These are phyloP conservation scores for Drosophila ogumai DNA, from an alignment of 1,140 invertebrate genomes.

Conservation along the genomic window DNA sequence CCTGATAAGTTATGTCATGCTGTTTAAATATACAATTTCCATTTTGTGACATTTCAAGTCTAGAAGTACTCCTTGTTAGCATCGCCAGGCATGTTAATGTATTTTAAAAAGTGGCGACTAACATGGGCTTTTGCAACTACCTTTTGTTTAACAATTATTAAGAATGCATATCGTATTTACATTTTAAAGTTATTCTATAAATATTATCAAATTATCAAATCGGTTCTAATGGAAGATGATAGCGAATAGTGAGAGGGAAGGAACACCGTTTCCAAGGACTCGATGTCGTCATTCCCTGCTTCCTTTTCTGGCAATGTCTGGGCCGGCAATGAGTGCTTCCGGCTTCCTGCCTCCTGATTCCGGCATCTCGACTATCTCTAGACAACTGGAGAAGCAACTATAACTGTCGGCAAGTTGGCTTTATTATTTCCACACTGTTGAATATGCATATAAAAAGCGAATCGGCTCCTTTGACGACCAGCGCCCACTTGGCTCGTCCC, in stretches of 20 bases:
- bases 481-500: constrained; percentile 29
- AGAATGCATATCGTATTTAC: neutral
- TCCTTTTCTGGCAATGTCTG: constrained; percentile 19
- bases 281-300: constrained; percentile 20
- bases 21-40: neutral
- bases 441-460: constrained; percentile 70
- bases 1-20: constrained; percentile 11
- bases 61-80: neutral
- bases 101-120: no score
- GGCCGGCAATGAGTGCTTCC: constrained; percentile 72
- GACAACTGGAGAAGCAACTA: constrained; percentile 70
- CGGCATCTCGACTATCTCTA: constrained; percentile 56
- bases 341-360: constrained; percentile 51
- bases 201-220: neutral
- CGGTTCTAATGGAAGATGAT: neutral
- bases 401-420: constrained; percentile 80
- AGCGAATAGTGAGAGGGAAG: constrained; percentile 22
- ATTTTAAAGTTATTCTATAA: neutral
- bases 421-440: constrained; percentile 83
- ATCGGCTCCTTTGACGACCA: constrained; percentile 61
- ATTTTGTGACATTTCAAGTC: neutral
- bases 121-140: no score
- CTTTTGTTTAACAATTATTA: no score
- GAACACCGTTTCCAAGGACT: constrained; percentile 52
- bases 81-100: neutral